These are phyloP conservation scores for Eucera pruinosa DNA, from an alignment of 2,888 invertebrate species.

Conservation along the genomic window DNA sequence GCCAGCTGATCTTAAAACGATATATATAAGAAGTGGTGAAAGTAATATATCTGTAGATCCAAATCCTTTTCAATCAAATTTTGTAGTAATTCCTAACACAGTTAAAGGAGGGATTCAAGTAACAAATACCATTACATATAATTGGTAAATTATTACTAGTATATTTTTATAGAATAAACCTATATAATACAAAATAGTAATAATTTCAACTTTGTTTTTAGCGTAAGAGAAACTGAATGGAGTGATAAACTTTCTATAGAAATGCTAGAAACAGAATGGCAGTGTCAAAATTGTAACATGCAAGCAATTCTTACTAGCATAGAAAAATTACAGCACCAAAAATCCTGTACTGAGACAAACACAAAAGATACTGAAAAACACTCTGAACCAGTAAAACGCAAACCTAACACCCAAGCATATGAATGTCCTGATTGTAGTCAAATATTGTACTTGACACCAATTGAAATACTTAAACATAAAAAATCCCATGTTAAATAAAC, in stretches of 20 bases:
- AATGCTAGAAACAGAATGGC: constrained; percentile 88
- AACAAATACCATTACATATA: constrained; percentile 93
- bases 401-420: constrained; percentile 88
- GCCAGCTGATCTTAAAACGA: constrained; percentile 92
- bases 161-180: not conserved
- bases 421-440: constrained; percentile 90
- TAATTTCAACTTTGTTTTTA: constrained; percentile 72
- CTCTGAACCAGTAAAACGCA: constrained; percentile 68
- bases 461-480: constrained; percentile 94
- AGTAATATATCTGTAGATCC: constrained; percentile 84
- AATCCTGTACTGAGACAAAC: constrained; percentile 77
- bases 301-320: constrained; percentile 88
- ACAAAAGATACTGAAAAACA: constrained; percentile 50
- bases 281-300: constrained; percentile 89
- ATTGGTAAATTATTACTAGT: constrained; percentile 86
- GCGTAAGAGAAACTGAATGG: constrained; percentile 89
- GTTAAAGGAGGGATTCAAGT: constrained; percentile 93
- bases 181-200: constrained; percentile 23
- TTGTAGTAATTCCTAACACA: constrained; percentile 87
- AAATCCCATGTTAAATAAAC: constrained; percentile 84
- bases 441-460: constrained; percentile 89
- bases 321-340: constrained; percentile 90
- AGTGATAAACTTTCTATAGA: constrained; percentile 87
- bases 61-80: constrained; percentile 91
- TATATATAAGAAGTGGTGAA: constrained; percentile 87